A percentile compares a stretch with the other conserved stretches of the same genome.
Conservation (phyloP, 2,888 invertebrate species). For the Lasioglossum marginatum region DNA sequence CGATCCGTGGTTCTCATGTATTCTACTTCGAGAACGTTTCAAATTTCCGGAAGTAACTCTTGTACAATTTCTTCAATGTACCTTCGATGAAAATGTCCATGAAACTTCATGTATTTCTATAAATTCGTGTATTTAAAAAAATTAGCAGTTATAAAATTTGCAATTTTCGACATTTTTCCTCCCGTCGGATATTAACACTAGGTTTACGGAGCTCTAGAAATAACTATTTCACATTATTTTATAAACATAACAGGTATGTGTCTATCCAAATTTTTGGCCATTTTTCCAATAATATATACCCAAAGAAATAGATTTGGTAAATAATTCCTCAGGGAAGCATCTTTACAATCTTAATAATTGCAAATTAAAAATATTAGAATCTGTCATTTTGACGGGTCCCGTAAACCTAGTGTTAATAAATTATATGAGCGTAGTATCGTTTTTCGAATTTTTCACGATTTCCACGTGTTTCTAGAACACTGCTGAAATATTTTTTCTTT, state of each 20-base stretch:
- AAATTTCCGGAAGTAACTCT: neutral
- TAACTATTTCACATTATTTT: no score
- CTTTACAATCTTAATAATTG: no score
- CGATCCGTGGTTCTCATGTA: slow-evolving; percentile 11
- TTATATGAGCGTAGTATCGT: neutral
- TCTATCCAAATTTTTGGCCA: no score
- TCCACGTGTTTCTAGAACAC: neutral
- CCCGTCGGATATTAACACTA: no score
- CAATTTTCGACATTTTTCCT: neutral
- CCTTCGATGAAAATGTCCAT: neutral
- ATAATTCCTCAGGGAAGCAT: no score
- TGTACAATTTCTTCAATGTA: neutral
- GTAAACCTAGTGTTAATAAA: neutral
- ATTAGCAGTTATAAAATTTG: neutral
- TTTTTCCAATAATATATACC: no score
- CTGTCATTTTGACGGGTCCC: no score
- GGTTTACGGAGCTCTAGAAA: no score
- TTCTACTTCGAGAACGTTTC: neutral
- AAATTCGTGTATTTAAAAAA: neutral
- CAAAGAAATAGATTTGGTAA: no score
- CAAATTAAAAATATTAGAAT: no score
- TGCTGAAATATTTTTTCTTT: neutral
- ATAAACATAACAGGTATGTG: no score
- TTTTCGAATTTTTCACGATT: neutral
- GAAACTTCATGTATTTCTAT: neutral